These are phyloP conservation scores for Macrophya annulata DNA, from an alignment of 2,888 invertebrate species.

Conservation along the genomic window DNA sequence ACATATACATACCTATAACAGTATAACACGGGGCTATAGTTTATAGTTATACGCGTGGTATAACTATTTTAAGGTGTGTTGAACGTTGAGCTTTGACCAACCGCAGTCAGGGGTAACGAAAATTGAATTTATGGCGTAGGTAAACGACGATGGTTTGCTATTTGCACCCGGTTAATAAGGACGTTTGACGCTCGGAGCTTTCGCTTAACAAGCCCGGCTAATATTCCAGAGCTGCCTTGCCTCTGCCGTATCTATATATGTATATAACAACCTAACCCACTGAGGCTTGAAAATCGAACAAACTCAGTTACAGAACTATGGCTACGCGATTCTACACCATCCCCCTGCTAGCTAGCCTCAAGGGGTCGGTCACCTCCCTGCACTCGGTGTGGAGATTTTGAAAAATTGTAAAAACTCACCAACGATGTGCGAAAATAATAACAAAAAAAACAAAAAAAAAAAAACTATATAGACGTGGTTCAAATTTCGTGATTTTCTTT, in stretches of 20 bases:
- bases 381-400: not conserved
- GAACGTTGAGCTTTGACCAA: conserved; percentile 65
- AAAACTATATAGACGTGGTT: too few species aligned
- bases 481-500: not conserved
- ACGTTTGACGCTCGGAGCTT: conserved; percentile 72
- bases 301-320: conserved; percentile 75
- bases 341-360: not conserved
- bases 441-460: too few species aligned
- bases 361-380: not conserved
- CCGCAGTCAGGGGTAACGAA: conserved; percentile 68
- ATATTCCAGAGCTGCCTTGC: conserved; percentile 71
- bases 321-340: not conserved
- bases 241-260: conserved; percentile 62
- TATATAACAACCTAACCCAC: conserved; percentile 35
- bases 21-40: not conserved
- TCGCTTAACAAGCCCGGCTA: conserved; percentile 75
- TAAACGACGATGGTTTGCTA: conserved; percentile 65
- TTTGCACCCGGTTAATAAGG: conserved; percentile 75
- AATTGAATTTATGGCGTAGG: conserved; percentile 71
- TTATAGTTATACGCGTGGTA: not conserved
- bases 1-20: not conserved
- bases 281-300: conserved; percentile 74
- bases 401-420: not conserved
- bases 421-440: too few species aligned
- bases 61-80: conserved; percentile 20